A percentile compares a stretch with the other conserved stretches of the same genome.
These are phyloP conservation scores for Drosophila tropicalis DNA, from an alignment of 1,140 invertebrate species.

Conservation along the genomic window DNA sequence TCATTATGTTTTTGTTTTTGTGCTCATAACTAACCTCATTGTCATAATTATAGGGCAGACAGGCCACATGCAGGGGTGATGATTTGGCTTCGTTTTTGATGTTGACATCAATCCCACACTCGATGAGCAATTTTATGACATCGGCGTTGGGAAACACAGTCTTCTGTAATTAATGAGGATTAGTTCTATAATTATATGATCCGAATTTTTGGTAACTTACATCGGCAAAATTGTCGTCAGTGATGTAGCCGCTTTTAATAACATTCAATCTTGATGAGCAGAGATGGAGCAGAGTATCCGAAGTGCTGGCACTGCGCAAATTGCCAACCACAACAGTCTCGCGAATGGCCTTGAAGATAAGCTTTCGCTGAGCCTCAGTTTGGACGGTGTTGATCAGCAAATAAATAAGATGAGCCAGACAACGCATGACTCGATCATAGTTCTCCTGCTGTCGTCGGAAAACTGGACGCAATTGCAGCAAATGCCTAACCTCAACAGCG, in stretches of 20 bases:
- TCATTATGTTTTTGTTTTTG: neutral
- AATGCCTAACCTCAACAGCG: constrained; percentile 85
- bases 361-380: constrained; percentile 79
- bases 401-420: constrained; percentile 92
- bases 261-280: constrained; percentile 91
- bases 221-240: constrained; percentile 86
- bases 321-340: constrained; percentile 84
- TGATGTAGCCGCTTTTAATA: constrained; percentile 90
- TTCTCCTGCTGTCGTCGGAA: constrained; percentile 91
- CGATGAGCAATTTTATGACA: constrained; percentile 88
- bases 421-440: constrained; percentile 91
- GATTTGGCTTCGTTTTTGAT: constrained; percentile 89
- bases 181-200: neutral
- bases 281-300: constrained; percentile 92
- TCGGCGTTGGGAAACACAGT: constrained; percentile 89
- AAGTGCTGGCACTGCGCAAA: constrained; percentile 88
- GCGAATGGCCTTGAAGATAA: constrained; percentile 83
- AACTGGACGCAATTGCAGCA: constrained; percentile 88
- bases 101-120: constrained; percentile 90
- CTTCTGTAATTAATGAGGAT: constrained; percentile 54
- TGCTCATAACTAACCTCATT: constrained; percentile 85
- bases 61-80: constrained; percentile 91
- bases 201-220: constrained; percentile 51
- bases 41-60: constrained; percentile 89
- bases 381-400: constrained; percentile 87